phyloP scores from a whole-genome alignment of 2,797 vertebrate species.

The Phrynocephalus vlangalii region DNA sequence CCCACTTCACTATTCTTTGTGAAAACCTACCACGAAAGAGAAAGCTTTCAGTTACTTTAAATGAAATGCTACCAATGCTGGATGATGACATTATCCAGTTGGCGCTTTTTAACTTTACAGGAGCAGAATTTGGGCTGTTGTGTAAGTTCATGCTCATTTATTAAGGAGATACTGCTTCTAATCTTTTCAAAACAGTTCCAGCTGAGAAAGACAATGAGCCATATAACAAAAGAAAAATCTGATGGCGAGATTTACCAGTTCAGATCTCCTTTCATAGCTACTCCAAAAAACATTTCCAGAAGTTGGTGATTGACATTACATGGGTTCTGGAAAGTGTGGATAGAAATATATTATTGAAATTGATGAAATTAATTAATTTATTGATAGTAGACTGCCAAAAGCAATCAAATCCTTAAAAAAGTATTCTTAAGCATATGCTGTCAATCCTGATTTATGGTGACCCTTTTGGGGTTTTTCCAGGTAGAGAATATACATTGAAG shows the following conservation, averaged over 20 bases:
- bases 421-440: not conserved
- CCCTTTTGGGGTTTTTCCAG: too few relatives aligned
- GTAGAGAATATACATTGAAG: not conserved
- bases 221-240: not conserved
- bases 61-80: too few relatives aligned
- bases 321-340: not conserved
- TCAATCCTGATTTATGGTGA: not conserved
- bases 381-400: not conserved
- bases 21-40: too few relatives aligned
- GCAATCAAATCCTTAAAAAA: not conserved
- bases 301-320: not conserved
- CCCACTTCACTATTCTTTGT: too few relatives aligned
- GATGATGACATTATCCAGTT: too few relatives aligned
- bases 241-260: not conserved
- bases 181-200: not conserved
- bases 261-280: not conserved
- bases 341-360: not conserved
- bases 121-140: too few relatives aligned
- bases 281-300: not conserved
- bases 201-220: not conserved
- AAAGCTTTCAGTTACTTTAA: too few relatives aligned
- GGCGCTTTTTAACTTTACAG: too few relatives aligned
- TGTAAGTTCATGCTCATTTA: not conserved
- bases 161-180: not conserved
- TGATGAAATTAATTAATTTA: not conserved